Evolutionary conservation across 1,140 invertebrate species (phyloP).

Genomic region (Drosophila takahashii): DNA sequence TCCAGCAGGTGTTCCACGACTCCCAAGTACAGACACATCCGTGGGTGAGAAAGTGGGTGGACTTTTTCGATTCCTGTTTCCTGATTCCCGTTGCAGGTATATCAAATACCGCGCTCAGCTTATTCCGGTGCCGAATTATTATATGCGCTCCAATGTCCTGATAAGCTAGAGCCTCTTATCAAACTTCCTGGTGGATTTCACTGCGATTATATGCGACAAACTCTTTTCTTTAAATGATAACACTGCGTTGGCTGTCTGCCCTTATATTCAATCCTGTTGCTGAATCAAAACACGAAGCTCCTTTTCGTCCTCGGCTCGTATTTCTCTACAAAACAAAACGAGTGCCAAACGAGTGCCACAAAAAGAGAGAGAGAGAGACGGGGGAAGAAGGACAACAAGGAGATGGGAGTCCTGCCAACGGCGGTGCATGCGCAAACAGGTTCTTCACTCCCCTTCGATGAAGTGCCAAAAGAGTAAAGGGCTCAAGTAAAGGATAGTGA

Average conservation of each 20-base stretch:
- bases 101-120: constrained; percentile 1
- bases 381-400: constrained; percentile 3
- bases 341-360: background rate
- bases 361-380: background rate
- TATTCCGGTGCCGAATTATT: no score
- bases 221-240: constrained; percentile 32
- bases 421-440: constrained; percentile 41
- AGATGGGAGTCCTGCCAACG: constrained; percentile 8
- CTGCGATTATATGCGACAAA: constrained; percentile 9
- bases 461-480: background rate
- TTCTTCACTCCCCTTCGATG: background rate
- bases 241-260: constrained; percentile 7
- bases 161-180: background rate
- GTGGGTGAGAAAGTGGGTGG: background rate
- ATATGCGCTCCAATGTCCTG: constrained; percentile 4
- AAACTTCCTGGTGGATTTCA: background rate
- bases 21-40: constrained; percentile 74
- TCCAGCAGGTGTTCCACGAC: constrained; percentile 70
- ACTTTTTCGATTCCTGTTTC: constrained; percentile 2
- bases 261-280: constrained; percentile 49
- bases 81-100: constrained; percentile 1
- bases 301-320: constrained; percentile 8
- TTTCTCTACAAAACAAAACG: constrained; percentile 31
- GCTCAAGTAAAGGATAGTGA: background rate
- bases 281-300: constrained; percentile 27